These are phyloP conservation scores for Eumaeus atala DNA, from an alignment of 1,140 invertebrate genomes.

Conservation along the genomic window DNA sequence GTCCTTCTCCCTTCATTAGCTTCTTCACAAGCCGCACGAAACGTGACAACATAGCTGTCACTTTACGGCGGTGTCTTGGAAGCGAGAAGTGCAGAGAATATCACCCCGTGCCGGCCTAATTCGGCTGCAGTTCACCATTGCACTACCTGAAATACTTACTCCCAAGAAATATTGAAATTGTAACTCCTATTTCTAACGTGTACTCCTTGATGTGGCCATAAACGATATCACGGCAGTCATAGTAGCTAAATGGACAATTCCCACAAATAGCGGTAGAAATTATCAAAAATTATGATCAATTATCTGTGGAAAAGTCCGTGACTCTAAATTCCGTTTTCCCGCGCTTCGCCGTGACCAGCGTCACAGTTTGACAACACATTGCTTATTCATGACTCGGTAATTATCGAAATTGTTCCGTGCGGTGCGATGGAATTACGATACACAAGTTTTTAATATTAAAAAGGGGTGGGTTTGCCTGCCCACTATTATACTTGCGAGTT, in stretches of 20 bases:
- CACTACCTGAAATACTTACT: no score
- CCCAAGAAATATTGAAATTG: not conserved
- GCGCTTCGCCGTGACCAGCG: constrained; percentile 21
- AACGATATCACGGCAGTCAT: no score
- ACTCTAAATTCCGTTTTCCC: constrained; percentile 17
- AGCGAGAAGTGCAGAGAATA: no score
- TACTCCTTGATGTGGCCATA: not conserved
- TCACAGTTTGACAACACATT: constrained; percentile 54
- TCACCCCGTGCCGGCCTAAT: no score
- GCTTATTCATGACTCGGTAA: constrained; percentile 57
- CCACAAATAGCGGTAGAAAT: not conserved
- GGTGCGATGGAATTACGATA: constrained; percentile 40
- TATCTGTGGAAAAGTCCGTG: constrained; percentile 3
- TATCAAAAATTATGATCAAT: not conserved
- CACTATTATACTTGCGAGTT: constrained; percentile 15
- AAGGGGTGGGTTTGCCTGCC: constrained; percentile 24
- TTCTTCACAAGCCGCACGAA: no score
- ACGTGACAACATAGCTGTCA: no score
- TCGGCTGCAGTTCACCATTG: no score
- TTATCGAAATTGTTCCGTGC: constrained; percentile 50
- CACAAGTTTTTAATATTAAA: constrained; percentile 41
- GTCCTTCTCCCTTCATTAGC: no score
- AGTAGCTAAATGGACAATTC: no score
- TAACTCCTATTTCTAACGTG: not conserved
- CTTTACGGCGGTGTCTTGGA: no score